phyloP scores from a whole-genome alignment of 2,797 vertebrate genomes.

The Jordanella pulchra region DNA sequence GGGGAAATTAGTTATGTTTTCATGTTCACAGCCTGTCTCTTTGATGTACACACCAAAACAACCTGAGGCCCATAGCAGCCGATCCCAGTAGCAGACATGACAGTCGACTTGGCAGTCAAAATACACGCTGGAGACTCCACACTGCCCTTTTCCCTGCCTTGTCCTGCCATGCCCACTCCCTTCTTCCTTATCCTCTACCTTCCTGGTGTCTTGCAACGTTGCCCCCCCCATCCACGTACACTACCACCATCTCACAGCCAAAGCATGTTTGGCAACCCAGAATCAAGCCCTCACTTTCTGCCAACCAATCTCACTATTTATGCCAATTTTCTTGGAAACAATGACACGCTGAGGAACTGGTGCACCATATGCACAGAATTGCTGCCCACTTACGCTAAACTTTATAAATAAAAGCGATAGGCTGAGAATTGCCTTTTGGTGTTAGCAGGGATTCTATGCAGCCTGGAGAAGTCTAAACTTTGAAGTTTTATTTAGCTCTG shows the following conservation, averaged over 20 bases:
- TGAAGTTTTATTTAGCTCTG: neutral
- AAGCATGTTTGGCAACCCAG: conserved; percentile 68
- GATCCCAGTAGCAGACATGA: conserved; percentile 72
- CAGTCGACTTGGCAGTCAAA: conserved; percentile 73
- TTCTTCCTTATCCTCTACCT: conserved; percentile 58
- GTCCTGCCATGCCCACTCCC: conserved; percentile 58
- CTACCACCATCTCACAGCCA: conserved; percentile 62
- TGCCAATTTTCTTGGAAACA: conserved; percentile 73
- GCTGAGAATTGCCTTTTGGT: conserved; percentile 60
- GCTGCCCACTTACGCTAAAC: conserved; percentile 66
- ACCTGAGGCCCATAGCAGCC: conserved; percentile 73
- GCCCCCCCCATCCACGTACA: conserved; percentile 37
- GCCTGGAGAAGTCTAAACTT: neutral
- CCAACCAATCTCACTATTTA: conserved; percentile 59
- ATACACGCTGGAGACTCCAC: conserved; percentile 53
- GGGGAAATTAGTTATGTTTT: conserved; percentile 68
- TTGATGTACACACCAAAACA: conserved; percentile 78
- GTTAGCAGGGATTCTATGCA: neutral
- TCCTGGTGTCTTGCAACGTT: conserved; percentile 43
- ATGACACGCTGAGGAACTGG: conserved; percentile 56
- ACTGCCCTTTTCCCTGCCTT: conserved; percentile 69
- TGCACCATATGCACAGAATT: conserved; percentile 48
- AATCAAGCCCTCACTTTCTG: conserved; percentile 63
- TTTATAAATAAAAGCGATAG: conserved; percentile 63
- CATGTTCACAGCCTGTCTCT: conserved; percentile 75